Evolutionary conservation across 2,797 vertebrate genomes (phyloP).

Genomic region (Crotalus adamanteus): DNA sequence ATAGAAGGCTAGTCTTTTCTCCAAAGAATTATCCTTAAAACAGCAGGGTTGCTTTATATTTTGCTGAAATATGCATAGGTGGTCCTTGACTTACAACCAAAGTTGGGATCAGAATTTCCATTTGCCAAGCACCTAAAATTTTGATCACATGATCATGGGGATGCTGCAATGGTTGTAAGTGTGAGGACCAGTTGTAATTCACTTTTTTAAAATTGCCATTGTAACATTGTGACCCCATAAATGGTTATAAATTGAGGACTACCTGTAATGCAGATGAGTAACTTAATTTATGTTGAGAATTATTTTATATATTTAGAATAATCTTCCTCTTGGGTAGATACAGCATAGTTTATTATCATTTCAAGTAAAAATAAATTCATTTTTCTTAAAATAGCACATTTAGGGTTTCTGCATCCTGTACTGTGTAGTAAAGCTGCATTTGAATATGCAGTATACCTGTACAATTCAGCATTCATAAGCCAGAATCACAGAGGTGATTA

Average conservation of each 20-base stretch:
- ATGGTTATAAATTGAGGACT: too few species aligned
- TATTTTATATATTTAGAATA: background rate
- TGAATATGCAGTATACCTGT: background rate
- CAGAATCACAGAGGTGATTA: background rate
- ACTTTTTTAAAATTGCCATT: background rate
- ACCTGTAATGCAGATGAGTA: background rate
- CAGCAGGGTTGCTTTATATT: background rate
- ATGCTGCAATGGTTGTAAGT: background rate
- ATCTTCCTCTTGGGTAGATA: background rate
- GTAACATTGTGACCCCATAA: background rate
- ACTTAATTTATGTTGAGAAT: background rate
- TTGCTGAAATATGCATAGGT: background rate
- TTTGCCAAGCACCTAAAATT: background rate
- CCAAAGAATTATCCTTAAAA: background rate
- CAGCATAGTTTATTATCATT: background rate
- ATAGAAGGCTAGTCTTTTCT: background rate
- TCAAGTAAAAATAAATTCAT: background rate
- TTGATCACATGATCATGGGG: background rate
- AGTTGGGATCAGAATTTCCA: background rate
- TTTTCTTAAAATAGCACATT: background rate
- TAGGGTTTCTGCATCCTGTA: background rate
- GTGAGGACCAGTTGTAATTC: background rate
- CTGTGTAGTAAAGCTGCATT: background rate
- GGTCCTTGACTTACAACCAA: background rate
- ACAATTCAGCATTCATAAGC: background rate